Percentiles rank a stretch among this genome's conserved stretches.
These are phyloP conservation scores for Rhipidura dahli DNA, from an alignment of 2,113 vertebrate genomes.

Conservation along the genomic window DNA sequence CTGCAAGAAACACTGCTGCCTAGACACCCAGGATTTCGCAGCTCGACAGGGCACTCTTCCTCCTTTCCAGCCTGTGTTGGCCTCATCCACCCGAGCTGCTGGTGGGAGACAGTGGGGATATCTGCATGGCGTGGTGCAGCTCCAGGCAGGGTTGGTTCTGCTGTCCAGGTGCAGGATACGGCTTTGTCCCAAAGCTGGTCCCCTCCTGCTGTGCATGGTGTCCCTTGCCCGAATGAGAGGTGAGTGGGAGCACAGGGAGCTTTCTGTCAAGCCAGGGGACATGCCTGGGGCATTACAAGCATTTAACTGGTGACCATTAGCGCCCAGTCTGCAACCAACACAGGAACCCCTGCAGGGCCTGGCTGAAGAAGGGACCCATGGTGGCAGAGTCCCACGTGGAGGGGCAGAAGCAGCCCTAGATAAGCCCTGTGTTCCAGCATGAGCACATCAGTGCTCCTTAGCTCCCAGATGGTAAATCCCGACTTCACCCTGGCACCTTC, in stretches of 20 bases:
- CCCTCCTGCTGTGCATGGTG: accelerated
- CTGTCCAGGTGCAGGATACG: neutral
- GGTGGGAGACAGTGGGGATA: no score
- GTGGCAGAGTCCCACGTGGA: neutral
- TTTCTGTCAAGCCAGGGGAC: neutral
- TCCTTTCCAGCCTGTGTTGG: neutral
- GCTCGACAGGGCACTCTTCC: neutral
- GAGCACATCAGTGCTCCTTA: neutral
- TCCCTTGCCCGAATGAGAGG: neutral
- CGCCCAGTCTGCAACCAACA: accelerated
- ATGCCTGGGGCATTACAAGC: neutral
- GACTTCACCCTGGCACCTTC: neutral
- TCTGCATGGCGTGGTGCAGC: neutral
- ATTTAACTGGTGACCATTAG: neutral
- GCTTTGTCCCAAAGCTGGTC: neutral
- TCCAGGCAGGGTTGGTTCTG: neutral
- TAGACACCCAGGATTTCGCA: neutral
- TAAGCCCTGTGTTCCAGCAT: accelerated
- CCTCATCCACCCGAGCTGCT: neutral
- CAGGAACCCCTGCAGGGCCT: neutral
- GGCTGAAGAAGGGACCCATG: neutral
- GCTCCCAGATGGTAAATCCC: neutral
- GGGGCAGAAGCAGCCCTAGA: neutral
- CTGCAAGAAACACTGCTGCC: neutral
- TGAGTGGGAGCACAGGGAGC: neutral